Evolutionary conservation across 2,797 vertebrate species (phyloP).

Genomic region (Calcarius lapponicus): DNA sequence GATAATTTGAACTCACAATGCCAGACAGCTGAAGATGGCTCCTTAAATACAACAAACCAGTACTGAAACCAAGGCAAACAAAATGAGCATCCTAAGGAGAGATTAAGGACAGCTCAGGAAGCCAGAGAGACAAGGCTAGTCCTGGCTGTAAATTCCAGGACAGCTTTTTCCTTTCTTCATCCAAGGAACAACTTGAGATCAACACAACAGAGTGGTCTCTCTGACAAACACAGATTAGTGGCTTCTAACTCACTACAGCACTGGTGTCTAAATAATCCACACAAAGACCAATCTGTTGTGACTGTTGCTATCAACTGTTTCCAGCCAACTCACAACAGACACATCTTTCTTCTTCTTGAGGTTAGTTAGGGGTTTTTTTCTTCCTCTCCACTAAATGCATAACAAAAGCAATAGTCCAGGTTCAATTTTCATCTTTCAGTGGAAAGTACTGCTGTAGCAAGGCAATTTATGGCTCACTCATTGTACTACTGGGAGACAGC

Average conservation of each 20-base stretch:
- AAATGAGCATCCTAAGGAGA: neutral
- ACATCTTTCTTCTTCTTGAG: neutral
- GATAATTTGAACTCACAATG: neutral
- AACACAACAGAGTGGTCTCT: neutral
- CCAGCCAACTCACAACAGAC: slow-evolving; percentile 15
- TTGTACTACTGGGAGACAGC: neutral
- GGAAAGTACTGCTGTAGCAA: neutral
- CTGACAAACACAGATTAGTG: neutral
- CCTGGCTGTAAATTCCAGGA: neutral
- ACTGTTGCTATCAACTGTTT: slow-evolving; percentile 51
- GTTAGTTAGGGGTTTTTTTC: neutral
- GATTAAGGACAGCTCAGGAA: neutral
- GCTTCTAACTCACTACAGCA: neutral
- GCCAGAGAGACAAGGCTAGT: neutral
- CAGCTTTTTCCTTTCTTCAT: slow-evolving; percentile 8
- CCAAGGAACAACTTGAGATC: neutral
- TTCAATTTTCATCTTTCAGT: neutral
- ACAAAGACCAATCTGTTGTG: slow-evolving; percentile 35
- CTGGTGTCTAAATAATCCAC: slow-evolving; percentile 10
- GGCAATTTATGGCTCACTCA: neutral
- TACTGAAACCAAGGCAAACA: neutral
- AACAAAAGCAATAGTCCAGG: neutral
- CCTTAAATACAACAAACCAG: neutral
- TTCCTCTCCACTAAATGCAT: neutral
- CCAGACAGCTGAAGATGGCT: neutral